Base-by-base conservation (phyloP, 92 coral and sea anemone species). In the Heteractis magnifica region DNA sequence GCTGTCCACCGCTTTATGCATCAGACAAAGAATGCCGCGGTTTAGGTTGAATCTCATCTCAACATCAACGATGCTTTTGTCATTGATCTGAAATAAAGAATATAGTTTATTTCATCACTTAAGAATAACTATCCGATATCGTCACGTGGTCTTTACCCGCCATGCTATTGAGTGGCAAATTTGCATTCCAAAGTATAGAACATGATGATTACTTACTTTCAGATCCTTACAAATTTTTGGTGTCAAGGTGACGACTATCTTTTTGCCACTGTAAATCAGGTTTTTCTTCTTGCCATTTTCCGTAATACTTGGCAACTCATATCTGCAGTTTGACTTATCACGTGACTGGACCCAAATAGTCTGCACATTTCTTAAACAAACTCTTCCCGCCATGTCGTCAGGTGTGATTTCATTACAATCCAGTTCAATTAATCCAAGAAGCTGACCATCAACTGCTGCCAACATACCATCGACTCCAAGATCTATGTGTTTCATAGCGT, bases 1-100 rank as follows among this genome's bases (percentile, higher is more conserved):
- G 60, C 91, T 90, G 65, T 95, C 98, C 65, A 95, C 77, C 0
- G 97, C 94, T 71, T 83, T 80, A 79, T 95, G 98, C 98, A 95
- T 88, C 78, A 87, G 85, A 81, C 98, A 95, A 75, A 93, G 83
- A 23, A 93, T 93, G 60, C 74, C 65, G 8, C 98, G 97, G 71
- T 93, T 93, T 65, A 91, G 78, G 60, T 87, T 89, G 82, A 95
- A 90, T 84, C 89, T 91, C 71, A 94, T 88, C 77, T 91, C 87
- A 72, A 91, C 88, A 8, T 89, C 81, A 19, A 81, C 49, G 12
- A 44, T 82, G 4, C 50, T 52, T 14, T 72, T 56, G 15, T 92
- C 90, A 21, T 2, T n/a, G 14, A 68, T 23, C 73, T 68, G 44
- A 68, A 26, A 12, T 12, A 53, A 53, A 12, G 13, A 8, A 0